Evolutionary conservation across 2,888 invertebrate species (phyloP).

Genomic region (Steromphala cineraria): DNA sequence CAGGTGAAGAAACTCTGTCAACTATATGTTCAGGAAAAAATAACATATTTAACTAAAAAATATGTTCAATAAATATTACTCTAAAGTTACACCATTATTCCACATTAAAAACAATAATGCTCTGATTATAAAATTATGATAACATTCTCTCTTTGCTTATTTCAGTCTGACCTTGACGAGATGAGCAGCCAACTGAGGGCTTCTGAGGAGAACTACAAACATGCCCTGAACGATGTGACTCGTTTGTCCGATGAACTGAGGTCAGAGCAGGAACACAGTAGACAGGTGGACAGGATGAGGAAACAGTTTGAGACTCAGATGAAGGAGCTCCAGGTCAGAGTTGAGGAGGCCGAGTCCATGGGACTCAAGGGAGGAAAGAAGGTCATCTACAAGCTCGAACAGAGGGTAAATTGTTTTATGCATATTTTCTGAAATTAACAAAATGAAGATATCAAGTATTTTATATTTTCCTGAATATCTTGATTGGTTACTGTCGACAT

Average conservation of each 20-base stretch:
- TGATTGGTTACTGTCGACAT: too few relatives aligned
- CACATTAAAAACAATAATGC: too few relatives aligned
- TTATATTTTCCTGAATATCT: too few relatives aligned
- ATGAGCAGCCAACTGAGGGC: constrained; percentile 98
- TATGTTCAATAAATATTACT: too few relatives aligned
- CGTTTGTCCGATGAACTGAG: constrained; percentile 98
- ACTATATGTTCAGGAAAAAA: too few relatives aligned
- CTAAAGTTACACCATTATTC: too few relatives aligned
- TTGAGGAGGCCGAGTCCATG: constrained; percentile 97
- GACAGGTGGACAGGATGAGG: constrained; percentile 96
- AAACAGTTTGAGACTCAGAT: constrained; percentile 98
- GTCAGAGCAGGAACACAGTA: constrained; percentile 99
- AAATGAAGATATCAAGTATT: too few relatives aligned
- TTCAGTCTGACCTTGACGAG: constrained; percentile 98
- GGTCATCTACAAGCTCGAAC: constrained; percentile 98
- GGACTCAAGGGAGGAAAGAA: constrained; percentile 99
- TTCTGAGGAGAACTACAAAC: constrained; percentile 87
- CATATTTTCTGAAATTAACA: neutral
- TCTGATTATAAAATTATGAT: too few relatives aligned
- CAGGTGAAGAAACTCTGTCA: constrained; percentile 79
- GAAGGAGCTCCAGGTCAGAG: constrained; percentile 94
- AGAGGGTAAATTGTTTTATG: constrained; percentile 75
- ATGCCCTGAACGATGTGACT: constrained; percentile 86
- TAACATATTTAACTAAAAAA: too few relatives aligned
- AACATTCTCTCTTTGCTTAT: neutral